A percentile compares a stretch with the other conserved stretches of the same genome.
Evolutionary conservation across 2,797 vertebrate species (phyloP).

Genomic region (Nasua narica): DNA sequence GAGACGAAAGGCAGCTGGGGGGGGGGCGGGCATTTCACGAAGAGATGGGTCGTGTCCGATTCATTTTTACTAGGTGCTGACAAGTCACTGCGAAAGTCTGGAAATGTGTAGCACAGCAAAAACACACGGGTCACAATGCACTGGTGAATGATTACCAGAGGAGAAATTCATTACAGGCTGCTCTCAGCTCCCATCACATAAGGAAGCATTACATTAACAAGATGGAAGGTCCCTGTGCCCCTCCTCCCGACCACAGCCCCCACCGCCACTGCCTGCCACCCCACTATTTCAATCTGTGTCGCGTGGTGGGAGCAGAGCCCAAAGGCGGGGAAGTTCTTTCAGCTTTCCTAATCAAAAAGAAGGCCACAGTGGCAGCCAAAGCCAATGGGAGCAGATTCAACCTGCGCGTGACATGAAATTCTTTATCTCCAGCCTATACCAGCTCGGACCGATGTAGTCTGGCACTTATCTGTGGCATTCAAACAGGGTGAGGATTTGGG

Average conservation of each 20-base stretch:
- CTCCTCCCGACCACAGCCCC: background rate
- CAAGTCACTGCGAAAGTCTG: conserved; percentile 59
- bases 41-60: conserved; percentile 57
- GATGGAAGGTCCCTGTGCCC: conserved; percentile 44
- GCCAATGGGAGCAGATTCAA: background rate
- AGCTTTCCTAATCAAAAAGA: conserved; percentile 36
- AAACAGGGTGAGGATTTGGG: background rate
- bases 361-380: background rate
- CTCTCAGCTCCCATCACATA: conserved; percentile 29
- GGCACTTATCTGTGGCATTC: too few relatives aligned
- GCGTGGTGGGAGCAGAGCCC: conserved; percentile 5
- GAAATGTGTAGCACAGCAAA: conserved; percentile 69
- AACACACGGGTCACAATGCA: conserved; percentile 46
- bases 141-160: conserved; percentile 68
- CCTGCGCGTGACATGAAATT: background rate
- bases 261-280: background rate
- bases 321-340: background rate
- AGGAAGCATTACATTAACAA: conserved; percentile 63
- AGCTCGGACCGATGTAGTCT: background rate
- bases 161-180: conserved; percentile 58
- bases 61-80: conserved; percentile 72
- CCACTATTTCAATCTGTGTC: conserved; percentile 54
- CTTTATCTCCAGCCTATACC: background rate
- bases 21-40: conserved; percentile 15
- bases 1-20: conserved; percentile 50